These are phyloP conservation scores for Procambarus virginalis DNA, from an alignment of 1,140 invertebrate species.

Conservation along the genomic window DNA sequence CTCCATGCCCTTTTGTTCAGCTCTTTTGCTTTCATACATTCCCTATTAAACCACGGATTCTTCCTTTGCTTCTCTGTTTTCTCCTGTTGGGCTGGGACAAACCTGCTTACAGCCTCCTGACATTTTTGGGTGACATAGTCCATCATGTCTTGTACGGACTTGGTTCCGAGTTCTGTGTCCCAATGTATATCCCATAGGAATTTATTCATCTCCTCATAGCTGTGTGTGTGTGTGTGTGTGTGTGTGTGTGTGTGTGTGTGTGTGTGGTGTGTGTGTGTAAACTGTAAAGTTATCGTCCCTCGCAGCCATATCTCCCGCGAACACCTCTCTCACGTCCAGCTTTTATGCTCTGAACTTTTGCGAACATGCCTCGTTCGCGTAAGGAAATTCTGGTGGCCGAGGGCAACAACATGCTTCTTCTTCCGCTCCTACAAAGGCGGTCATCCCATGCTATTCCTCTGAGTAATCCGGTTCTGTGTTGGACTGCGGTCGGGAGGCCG, in stretches of 20 bases:
- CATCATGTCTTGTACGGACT: too few species aligned
- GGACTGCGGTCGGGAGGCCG: too few species aligned
- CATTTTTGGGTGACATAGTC: too few species aligned
- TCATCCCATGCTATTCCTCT: not conserved
- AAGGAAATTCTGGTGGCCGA: not conserved
- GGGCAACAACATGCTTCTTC: not conserved
- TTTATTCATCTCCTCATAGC: too few species aligned
- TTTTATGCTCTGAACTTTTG: not conserved
- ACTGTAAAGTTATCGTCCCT: not conserved
- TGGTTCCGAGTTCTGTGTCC: too few species aligned
- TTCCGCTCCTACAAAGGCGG: not conserved
- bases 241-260: not conserved
- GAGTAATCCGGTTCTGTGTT: not conserved
- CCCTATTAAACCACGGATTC: too few species aligned
- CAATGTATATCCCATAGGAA: too few species aligned
- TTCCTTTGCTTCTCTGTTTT: too few species aligned
- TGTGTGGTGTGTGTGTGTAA: slow-evolving; percentile 6
- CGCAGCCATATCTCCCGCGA: not conserved
- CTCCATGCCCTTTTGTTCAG: too few species aligned
- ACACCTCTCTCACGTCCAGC: not conserved
- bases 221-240: not conserved
- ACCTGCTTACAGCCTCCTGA: too few species aligned
- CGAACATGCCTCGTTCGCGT: not conserved
- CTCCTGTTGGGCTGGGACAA: too few species aligned
- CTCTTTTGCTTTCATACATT: too few species aligned